phyloP scores from a whole-genome alignment of 2,113 vertebrate species.

The Ancistrus triradiatus region DNA sequence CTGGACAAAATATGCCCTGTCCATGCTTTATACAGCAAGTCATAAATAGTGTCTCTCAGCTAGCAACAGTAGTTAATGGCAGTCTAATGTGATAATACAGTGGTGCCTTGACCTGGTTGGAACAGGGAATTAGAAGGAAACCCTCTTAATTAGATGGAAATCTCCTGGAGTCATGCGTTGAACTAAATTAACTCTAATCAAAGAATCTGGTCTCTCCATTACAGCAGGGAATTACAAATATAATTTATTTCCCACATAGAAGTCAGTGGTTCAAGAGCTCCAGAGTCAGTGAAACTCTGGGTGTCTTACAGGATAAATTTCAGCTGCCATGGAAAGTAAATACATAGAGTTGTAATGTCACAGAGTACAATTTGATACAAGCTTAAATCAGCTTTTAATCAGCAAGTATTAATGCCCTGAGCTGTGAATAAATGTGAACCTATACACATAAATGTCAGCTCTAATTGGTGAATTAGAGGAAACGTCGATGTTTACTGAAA shows the following conservation, averaged over 20 bases:
- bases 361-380: too few relatives aligned
- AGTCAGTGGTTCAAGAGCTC: neutral
- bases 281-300: neutral
- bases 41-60: constrained; percentile 29
- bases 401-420: too few relatives aligned
- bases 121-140: constrained; percentile 20
- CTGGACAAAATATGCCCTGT: constrained; percentile 5
- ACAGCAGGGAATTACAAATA: neutral
- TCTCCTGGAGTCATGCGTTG: constrained; percentile 12
- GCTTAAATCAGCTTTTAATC: too few relatives aligned
- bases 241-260: constrained; percentile 2
- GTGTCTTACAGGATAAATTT: too few relatives aligned
- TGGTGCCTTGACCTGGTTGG: constrained; percentile 20
- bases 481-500: too few relatives aligned
- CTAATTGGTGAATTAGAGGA: too few relatives aligned
- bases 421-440: too few relatives aligned
- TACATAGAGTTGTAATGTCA: too few relatives aligned
- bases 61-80: constrained; percentile 29
- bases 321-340: too few relatives aligned
- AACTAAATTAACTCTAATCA: constrained; percentile 18
- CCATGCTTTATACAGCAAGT: constrained; percentile 9
- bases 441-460: too few relatives aligned
- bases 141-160: constrained; percentile 14
- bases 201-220: neutral
- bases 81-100: constrained; percentile 43